Evolutionary conservation across 2,797 vertebrate genomes (phyloP), one percentile per base, ranked within the genome.

Genomic region (Mareca penelope): DNA sequence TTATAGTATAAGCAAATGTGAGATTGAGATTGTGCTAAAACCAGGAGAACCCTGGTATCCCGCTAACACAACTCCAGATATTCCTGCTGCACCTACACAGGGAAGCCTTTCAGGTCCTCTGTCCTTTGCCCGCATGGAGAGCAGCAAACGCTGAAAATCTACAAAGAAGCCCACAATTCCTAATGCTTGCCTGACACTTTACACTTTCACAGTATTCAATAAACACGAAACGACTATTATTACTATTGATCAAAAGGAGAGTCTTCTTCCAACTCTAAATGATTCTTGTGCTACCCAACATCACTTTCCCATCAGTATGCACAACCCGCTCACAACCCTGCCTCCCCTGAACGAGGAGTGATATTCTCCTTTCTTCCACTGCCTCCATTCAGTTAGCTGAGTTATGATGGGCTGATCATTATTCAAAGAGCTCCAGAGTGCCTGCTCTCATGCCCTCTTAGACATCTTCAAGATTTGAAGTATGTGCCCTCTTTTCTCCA

Each of bases 11-110:
- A 88, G 7, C 24, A 83, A 65, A 56, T 2, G 23, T 39, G 48
- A 59, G 39, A 24, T 76, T 14, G 14, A 29, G 59, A 67, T 31
- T 24, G 46, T 42, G 55, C 28, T 67, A 55, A 37, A 65, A 35
- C 28, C 31, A 82, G 52, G 9, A 59, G 21, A 7, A 1, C 4
- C 2, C 18, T 6, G 4, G 48, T n/a, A 40, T 37, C 15, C 31
- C 40, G 24, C 26, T 24, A 35, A 64, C 46, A 65, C 3, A 2
- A 48, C 71, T 59, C 42, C 72, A 73, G 61, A 4, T 2, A 40
- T 17, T 77, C 50, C 72, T 12, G 9, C 18, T 16, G 2, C 29
- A 28, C 9, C 63, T 29, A 33, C 72, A 40, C 0, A 0, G 33
- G 12, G 46, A 37, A 73, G 10, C 24, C 21, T 28, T 63, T 11